Base-by-base conservation (phyloP, 2,797 vertebrate genomes). In the Potorous gilbertii region DNA sequence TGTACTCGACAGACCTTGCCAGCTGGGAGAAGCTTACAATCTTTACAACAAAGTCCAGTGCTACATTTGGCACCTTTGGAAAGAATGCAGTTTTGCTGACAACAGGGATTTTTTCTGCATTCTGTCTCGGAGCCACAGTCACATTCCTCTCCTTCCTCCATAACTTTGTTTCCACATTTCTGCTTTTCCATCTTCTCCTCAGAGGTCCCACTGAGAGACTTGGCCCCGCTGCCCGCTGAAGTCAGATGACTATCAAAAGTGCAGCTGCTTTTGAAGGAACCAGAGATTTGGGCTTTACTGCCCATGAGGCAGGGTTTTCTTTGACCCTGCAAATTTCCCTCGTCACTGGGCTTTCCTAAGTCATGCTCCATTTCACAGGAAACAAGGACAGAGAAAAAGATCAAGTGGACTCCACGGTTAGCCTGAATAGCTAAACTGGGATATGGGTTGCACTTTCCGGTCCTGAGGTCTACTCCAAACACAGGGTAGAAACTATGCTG, bases 41-140 rank as follows among this genome's bases (percentile, higher is more conserved):
- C 97, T 31, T 98, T 98, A 96, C 99, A 99, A 97, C 99, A 99
- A 97, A 98, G 98, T 1, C 99, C 99, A 3, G 98, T 98, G 10
- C 99, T 98, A 96, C 99, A 99, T 93, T 98, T 56, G 34, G 99
- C 98, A 55, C 99, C 99, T 0, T 96, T 91, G 66, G 98, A 97
- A 96, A 99, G 98, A 56, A 92, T 98, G 95, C 99, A 99, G 28
- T 98, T 98, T 93, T 98, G 97, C 56, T 99, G 98, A 95, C 99
- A 99, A 95, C 99, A 99, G 2, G 98, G 98, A 97, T 99, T 99
- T 29, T 97, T 81, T 29, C 54, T 94, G 90, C 99, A 99, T 52
- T 0, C 4, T 0, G 1, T 29, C 90, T 92, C 96, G n/a, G 90
- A 96, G 96, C 98, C 98, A 5, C 98, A 98, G 91, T 98, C 96